A percentile compares a stretch with the other conserved stretches of the same genome.
These are phyloP conservation scores for Hydrozoanthus tunicans DNA, from an alignment of 64 coral and sea anemone genomes.

Conservation along the genomic window DNA sequence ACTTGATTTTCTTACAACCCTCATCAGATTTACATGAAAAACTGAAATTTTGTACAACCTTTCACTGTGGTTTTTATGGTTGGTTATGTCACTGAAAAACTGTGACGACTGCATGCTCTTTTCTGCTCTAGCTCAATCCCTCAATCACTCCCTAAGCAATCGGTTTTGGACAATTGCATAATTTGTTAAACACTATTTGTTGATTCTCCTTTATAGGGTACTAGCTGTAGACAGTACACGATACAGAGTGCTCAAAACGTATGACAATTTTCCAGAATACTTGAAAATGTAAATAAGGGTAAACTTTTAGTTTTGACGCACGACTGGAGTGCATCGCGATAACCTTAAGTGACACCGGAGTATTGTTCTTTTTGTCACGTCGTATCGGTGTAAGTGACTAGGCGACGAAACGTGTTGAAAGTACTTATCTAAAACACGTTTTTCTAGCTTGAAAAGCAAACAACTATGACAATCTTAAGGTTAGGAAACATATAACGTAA, in stretches of 20 bases:
- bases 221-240: not conserved
- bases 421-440: slow-evolving; percentile 12
- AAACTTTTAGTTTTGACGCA: not conserved
- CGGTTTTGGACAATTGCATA: no score
- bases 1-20: no score
- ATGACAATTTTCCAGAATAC: slow-evolving; percentile 13
- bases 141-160: no score
- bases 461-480: not conserved
- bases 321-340: not conserved
- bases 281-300: slow-evolving; percentile 9
- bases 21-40: no score
- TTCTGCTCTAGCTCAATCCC: no score
- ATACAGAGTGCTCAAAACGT: not conserved
- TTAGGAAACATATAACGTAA: not conserved
- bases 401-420: not conserved
- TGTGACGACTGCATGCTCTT: no score
- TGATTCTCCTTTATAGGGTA: not conserved
- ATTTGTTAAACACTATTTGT: not conserved
- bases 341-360: not conserved
- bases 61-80: no score
- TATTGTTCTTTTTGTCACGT: not conserved
- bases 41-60: no score
- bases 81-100: no score
- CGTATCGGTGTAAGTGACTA: not conserved
- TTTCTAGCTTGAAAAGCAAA: not conserved